Evolutionary conservation across 2,888 invertebrate genomes (phyloP), one percentile per base, ranked within the genome.

Genomic region (Phaedon cochleariae): DNA sequence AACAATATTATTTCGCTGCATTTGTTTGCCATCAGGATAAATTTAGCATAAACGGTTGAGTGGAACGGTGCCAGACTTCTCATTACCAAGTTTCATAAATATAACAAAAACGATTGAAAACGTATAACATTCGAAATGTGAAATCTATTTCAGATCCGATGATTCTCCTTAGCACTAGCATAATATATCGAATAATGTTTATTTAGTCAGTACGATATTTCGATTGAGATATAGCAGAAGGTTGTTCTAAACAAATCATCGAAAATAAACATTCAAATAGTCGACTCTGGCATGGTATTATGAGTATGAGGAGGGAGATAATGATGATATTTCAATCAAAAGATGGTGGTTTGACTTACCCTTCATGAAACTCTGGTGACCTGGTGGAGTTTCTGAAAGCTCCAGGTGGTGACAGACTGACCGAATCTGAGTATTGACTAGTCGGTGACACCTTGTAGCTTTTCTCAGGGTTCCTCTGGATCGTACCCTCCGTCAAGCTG

Each of bases 361-460:
- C 82, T 77, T 85, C 86, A 72, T 84, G 84, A 75, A 84, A 85
- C 64, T 85, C 85, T 12, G 85, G 84, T 48, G 84, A 84, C 60
- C 82, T 80, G 12, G 81, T 80, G 29, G 76, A 69, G 62, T 73
- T 80, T 69, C 82, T 79, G 69, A 83, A 84, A 22, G 79, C 81
- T 31, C 82, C 80, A 2, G 84, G 82, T 9, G 83, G 83, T 7
- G 83, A 83, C 46, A 84, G 72, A 73, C 81, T 83, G 62, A 83
- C 83, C n/a, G 82, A 74, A 74, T 84, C 83, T 54, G 84, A 84
- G 74, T 80, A 84, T 5, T 81, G 80, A 68, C 80, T 80, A 6
- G 78, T 80, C 51, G 77, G 76, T 51, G 74, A 74, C 53, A 74
- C 76, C 67, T 76, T 78, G 51, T 79, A 77, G 5, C 71, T 70